These are phyloP conservation scores for Choreutis nemorana DNA, from an alignment of 2,888 invertebrate genomes.

Conservation along the genomic window DNA sequence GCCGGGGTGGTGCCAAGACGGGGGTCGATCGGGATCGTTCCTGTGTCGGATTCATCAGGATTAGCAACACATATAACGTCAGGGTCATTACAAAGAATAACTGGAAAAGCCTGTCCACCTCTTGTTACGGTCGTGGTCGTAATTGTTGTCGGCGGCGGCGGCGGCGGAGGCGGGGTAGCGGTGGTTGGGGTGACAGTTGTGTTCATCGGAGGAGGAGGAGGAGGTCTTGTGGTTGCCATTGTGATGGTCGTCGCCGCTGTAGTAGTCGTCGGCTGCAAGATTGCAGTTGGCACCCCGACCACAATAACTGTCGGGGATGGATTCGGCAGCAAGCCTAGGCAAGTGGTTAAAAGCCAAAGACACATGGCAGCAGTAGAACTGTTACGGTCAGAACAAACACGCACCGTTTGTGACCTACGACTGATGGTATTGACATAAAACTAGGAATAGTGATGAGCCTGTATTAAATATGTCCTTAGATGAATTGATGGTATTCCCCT, in stretches of 20 bases:
- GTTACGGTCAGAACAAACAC: constrained; percentile 7
- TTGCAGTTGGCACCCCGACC: constrained; percentile 44
- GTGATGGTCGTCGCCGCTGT: constrained; percentile 19
- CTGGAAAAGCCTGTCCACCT: constrained; percentile 38
- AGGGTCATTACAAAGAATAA: constrained; percentile 48
- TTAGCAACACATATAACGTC: constrained; percentile 52
- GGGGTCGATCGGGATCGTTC: constrained; percentile 51
- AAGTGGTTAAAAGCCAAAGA: constrained; percentile 57
- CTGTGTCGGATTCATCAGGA: constrained; percentile 46
- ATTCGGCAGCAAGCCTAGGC: constrained; percentile 47
- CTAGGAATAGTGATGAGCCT: constrained; percentile 29
- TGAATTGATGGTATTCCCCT: constrained; percentile 52
- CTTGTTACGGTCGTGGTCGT: constrained; percentile 12
- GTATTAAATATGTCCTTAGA: constrained; percentile 53
- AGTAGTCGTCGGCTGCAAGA: constrained; percentile 39
- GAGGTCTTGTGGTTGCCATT: constrained; percentile 11
- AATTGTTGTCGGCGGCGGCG: constrained; percentile 13
- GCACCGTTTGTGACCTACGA: constrained; percentile 14
- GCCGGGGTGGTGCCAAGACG: constrained; percentile 49
- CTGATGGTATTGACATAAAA: constrained; percentile 17
- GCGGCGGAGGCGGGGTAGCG: constrained; percentile 14
- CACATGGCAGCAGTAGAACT: constrained; percentile 31
- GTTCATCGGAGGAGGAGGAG: constrained; percentile 8
- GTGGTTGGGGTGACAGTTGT: constrained; percentile 16
- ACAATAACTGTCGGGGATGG: constrained; percentile 33